Base-by-base conservation (phyloP, 2,113 vertebrate genomes). In the Phaethornis superciliosus region DNA sequence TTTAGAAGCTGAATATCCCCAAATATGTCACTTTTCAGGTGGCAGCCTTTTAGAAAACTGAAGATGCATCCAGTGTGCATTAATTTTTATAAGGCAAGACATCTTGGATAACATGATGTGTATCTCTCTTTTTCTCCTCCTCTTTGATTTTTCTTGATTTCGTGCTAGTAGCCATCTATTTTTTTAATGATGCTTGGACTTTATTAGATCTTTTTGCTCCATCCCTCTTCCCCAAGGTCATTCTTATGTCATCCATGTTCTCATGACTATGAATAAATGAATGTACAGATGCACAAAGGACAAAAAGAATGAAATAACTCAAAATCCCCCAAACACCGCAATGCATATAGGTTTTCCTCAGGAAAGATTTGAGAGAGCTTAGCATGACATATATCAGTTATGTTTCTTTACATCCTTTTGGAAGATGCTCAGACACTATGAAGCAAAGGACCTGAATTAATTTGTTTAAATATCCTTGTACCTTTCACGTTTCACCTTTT, bases 241-340 rank as follows among this genome's bases (percentile, higher is more conserved):
- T 93, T 82, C 33, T 80, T 52, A 85, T 70, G n/a, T 95, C 88
- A 75, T 81, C 91, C 44, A 3, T 83, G 55, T 90, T 93, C 76
- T 88, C 76, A 67, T 77, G 89, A 85, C 85, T 91, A 74, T 92
- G 68, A 64, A 63, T 85, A 93, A 95, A 94, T 59, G 88, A 95
- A 88, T 55, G 56, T 74, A 79, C 68, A 83, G 55, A 67, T 85
- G 47, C 10, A 10, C 47, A 35, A 21, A 19, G 79, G 68, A 68
- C 33, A 74, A 49, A 93, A 85, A 55, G 12, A 76, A 71, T 15
- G 33, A 72, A 85, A 30, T 88, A 64, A 44, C 21, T 58, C 28
- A 28, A 58, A 28, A 81, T 74, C 30, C 23, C 54, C 32, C 9
- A 52, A 88, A 80, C 33, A 22, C 64, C 71, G 28, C 5, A 4